phyloP scores from a whole-genome alignment of 2,797 vertebrate species.

The Macropodus opercularis region DNA sequence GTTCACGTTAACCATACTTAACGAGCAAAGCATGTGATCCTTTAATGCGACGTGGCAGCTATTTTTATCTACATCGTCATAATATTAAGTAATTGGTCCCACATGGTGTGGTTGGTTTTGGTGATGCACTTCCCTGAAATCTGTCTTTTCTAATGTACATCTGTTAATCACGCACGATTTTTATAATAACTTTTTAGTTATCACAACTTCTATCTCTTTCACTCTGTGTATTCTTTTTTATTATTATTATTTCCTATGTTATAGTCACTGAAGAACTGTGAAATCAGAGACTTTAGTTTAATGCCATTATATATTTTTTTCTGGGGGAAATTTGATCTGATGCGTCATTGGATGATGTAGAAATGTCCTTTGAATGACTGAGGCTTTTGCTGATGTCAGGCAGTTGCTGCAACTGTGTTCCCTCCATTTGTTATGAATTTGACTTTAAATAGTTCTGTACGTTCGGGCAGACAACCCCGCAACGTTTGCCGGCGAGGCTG shows the following conservation, averaged over 20 bases:
- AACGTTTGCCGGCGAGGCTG: conserved; percentile 43
- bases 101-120: background rate
- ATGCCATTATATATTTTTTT: too few relatives aligned
- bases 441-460: conserved; percentile 15
- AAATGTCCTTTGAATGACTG: too few relatives aligned
- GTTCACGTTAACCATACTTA: background rate
- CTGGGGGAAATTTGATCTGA: too few relatives aligned
- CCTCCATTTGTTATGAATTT: conserved; percentile 44
- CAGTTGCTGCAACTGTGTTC: conserved; percentile 50
- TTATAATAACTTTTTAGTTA: too few relatives aligned
- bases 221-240: too few relatives aligned
- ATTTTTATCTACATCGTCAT: background rate
- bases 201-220: too few relatives aligned
- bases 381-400: conserved; percentile 33
- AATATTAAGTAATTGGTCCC: background rate
- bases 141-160: background rate
- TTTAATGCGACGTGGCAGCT: background rate
- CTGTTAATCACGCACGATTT: too few relatives aligned
- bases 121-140: background rate
- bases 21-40: background rate
- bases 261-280: too few relatives aligned
- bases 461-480: conserved; percentile 31
- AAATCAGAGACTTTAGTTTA: too few relatives aligned
- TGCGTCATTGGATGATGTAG: too few relatives aligned
- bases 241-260: too few relatives aligned